Percentiles rank a stretch among this genome's conserved stretches.
Evolutionary conservation across 2,888 invertebrate species (phyloP).

Genomic region (Stenichneumon culpator): DNA sequence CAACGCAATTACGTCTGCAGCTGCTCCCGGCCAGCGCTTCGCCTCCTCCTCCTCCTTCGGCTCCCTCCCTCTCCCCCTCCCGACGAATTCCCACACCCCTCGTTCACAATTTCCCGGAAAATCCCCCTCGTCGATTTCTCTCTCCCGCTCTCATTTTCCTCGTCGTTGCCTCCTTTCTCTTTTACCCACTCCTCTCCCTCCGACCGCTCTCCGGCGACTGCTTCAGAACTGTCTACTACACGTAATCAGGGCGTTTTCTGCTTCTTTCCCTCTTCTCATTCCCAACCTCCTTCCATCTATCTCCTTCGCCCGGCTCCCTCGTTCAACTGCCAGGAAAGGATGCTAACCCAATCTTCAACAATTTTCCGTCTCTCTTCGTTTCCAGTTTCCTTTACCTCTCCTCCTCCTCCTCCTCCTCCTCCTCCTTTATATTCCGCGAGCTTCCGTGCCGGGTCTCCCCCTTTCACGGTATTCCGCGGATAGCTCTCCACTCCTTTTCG

Average conservation of each 20-base stretch:
- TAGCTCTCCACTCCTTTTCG: constrained; percentile 81
- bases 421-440: neutral
- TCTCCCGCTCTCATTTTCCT: constrained; percentile 38
- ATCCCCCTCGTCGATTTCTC: constrained; percentile 48
- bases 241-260: constrained; percentile 52
- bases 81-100: constrained; percentile 42
- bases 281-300: constrained; percentile 33
- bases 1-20: constrained; percentile 84
- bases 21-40: constrained; percentile 69
- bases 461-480: constrained; percentile 70
- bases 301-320: constrained; percentile 21
- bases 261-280: constrained; percentile 47
- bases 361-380: constrained; percentile 53
- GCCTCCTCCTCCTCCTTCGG: constrained; percentile 54
- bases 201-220: constrained; percentile 41
- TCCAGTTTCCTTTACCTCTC: neutral
- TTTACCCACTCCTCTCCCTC: constrained; percentile 32
- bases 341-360: constrained; percentile 65
- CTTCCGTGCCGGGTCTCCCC: constrained; percentile 28
- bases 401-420: constrained; percentile 24
- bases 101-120: constrained; percentile 64
- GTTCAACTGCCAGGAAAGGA: constrained; percentile 41
- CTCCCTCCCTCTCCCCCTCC: constrained; percentile 63
- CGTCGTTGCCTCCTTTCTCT: constrained; percentile 44
- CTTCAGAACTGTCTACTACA: constrained; percentile 61